phyloP scores from a whole-genome alignment of 2,113 vertebrate genomes.

The Pundamilia nyererei region DNA sequence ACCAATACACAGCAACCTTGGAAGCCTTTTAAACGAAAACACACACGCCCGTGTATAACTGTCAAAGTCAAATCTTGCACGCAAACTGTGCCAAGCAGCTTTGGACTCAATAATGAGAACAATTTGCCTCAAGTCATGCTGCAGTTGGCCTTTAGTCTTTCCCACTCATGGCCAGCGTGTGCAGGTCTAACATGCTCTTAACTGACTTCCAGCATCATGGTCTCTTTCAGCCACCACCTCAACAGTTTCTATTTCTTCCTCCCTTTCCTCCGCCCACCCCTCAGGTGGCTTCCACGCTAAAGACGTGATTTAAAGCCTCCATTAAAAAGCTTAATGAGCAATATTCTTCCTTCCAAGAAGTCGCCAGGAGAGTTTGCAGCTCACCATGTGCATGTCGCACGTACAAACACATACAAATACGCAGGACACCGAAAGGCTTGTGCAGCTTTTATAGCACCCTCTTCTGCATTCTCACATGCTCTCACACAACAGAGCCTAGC shows the following conservation, averaged over 20 bases:
- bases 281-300: background rate
- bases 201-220: background rate
- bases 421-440: background rate
- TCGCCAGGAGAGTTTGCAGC: background rate
- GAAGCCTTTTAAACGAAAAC: background rate
- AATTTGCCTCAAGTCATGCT: slow-evolving; percentile 35
- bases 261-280: background rate
- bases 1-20: background rate
- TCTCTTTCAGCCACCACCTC: background rate
- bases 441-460: background rate
- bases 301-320: slow-evolving; percentile 31
- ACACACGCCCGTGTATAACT: background rate
- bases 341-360: slow-evolving; percentile 4
- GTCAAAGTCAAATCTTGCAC: background rate
- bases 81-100: background rate
- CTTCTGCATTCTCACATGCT: background rate
- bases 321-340: slow-evolving; percentile 43
- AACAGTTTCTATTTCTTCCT: background rate
- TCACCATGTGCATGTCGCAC: background rate
- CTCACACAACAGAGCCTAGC: background rate
- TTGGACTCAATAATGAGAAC: slow-evolving; percentile 21
- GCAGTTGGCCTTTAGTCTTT: background rate
- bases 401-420: background rate
- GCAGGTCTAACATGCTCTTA: background rate
- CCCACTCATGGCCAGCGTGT: background rate